These are phyloP conservation scores for Burhinus bistriatus DNA, from an alignment of 2,113 vertebrate species.

Conservation along the genomic window DNA sequence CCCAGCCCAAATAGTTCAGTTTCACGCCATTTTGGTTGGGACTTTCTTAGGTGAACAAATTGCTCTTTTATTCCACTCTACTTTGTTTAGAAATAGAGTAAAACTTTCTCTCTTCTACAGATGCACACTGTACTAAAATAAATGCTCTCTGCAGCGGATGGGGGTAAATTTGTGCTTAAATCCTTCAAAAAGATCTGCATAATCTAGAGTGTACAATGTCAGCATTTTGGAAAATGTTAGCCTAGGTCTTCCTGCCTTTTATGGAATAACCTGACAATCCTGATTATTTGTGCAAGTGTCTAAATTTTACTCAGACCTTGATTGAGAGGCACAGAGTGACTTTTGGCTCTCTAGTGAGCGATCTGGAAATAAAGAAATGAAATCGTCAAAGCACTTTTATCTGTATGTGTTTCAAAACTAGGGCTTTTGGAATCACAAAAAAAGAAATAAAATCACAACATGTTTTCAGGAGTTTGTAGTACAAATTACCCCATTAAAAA, in stretches of 20 bases:
- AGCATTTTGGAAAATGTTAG: not conserved
- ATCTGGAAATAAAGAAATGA: not conserved
- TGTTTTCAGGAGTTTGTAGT: conserved; percentile 33
- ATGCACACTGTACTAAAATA: not conserved
- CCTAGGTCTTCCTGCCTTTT: not conserved
- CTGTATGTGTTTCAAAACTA: not conserved
- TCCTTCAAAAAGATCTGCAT: not conserved
- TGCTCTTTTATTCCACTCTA: not conserved
- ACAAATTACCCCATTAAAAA: conserved; percentile 53
- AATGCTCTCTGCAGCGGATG: not conserved
- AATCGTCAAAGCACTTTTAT: not conserved
- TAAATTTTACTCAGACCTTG: not conserved
- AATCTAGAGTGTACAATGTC: not conserved
- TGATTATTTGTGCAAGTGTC: not conserved
- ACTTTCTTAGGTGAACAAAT: not conserved
- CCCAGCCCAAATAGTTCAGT: not conserved
- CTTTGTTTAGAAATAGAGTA: not conserved
- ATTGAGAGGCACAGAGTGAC: not conserved
- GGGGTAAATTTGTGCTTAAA: not conserved
- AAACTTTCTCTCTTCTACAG: not conserved
- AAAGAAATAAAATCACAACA: not conserved
- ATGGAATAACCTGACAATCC: not conserved
- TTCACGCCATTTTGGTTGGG: not conserved
- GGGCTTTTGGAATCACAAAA: not conserved
- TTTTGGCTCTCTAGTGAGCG: conserved; percentile 20